These are phyloP conservation scores for Drosophila lacertosa DNA, from an alignment of 1,140 invertebrate genomes.

Conservation along the genomic window DNA sequence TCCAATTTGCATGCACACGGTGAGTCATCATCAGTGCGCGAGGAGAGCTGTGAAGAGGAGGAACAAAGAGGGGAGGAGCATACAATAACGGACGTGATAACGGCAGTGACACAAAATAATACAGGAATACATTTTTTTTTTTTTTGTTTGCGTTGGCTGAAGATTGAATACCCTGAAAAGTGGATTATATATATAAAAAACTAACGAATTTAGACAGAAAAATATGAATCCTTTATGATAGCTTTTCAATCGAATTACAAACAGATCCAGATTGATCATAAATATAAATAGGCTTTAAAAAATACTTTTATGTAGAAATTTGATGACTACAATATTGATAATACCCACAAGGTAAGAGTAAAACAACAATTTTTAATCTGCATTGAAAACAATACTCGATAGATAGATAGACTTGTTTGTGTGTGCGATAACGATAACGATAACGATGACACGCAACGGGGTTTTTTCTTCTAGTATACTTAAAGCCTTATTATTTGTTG, in stretches of 20 bases:
- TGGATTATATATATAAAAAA: no score
- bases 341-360: no score
- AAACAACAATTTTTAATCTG: conserved; percentile 56
- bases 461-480: no score
- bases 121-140: neutral
- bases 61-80: neutral
- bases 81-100: conserved; percentile 16
- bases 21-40: conserved; percentile 25
- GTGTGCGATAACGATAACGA: conserved; percentile 41
- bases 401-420: conserved; percentile 21
- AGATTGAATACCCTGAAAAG: no score
- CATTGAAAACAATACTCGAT: conserved; percentile 27
- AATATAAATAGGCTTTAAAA: no score
- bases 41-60: neutral
- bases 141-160: no score
- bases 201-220: no score
- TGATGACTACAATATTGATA: no score
- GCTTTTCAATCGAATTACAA: no score
- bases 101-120: conserved; percentile 31
- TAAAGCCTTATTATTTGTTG: conserved; percentile 11
- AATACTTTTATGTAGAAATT: no score
- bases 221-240: no score
- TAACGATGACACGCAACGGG: conserved; percentile 32
- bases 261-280: no score
- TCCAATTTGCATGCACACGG: conserved; percentile 49